Evolutionary conservation across 1,140 invertebrate genomes (phyloP).

Genomic region (Caenorhabditis brenneri): DNA sequence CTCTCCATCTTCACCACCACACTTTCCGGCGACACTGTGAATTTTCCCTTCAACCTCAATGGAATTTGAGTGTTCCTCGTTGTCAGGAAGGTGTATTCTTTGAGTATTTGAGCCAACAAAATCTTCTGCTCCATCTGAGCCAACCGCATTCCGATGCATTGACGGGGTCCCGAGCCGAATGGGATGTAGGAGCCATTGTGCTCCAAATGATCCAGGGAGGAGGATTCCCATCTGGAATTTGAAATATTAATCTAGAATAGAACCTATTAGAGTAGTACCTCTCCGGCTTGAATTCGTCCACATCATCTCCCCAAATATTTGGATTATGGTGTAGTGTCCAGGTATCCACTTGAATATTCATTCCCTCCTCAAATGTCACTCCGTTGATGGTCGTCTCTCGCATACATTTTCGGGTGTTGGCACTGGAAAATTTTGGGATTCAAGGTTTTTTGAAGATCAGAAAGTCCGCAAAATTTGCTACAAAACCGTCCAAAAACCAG

Average conservation of each 20-base stretch:
- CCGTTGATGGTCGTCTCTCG: too few species aligned
- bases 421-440: too few species aligned
- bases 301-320: conserved; percentile 67
- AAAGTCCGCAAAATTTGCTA: too few species aligned
- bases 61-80: neutral
- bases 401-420: too few species aligned
- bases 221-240: conserved; percentile 49
- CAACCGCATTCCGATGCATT: conserved; percentile 77
- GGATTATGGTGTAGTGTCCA: conserved; percentile 71
- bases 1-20: conserved; percentile 17
- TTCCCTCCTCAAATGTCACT: conserved; percentile 71
- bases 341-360: conserved; percentile 71
- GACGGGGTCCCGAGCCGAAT: conserved; percentile 74
- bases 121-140: conserved; percentile 78
- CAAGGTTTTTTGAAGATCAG: too few species aligned
- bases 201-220: neutral
- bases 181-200: conserved; percentile 70
- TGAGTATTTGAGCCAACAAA: conserved; percentile 72
- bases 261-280: too few species aligned
- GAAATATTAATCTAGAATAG: too few species aligned
- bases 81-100: conserved; percentile 52
- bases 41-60: neutral
- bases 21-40: conserved; percentile 1
- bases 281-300: conserved; percentile 52
- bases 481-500: too few species aligned